phyloP scores from a whole-genome alignment of 2,113 vertebrate genomes.

The Petrocephalus microphthalmus region DNA sequence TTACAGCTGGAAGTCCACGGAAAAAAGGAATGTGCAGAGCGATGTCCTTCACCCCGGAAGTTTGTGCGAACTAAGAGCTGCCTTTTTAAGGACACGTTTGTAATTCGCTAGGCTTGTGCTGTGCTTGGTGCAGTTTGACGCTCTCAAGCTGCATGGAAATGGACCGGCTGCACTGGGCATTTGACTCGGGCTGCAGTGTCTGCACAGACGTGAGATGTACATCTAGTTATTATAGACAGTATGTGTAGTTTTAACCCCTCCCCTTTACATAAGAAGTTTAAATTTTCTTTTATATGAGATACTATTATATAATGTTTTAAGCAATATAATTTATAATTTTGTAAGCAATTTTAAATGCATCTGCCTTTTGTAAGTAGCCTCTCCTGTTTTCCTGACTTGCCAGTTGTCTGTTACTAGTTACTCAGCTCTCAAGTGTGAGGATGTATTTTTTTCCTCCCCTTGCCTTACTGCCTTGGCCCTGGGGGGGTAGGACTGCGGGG shows the following conservation, averaged over 20 bases:
- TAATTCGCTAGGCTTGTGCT: background rate
- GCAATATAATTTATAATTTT: no score
- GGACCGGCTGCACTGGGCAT: background rate
- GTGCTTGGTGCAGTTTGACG: background rate
- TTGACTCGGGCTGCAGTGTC: background rate
- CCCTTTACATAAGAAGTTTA: background rate
- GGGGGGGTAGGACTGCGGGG: background rate
- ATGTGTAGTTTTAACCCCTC: background rate
- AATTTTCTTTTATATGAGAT: background rate
- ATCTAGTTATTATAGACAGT: no score
- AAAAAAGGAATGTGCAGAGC: background rate
- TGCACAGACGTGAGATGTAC: background rate
- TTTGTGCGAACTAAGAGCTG: background rate
- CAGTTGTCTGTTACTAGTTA: background rate
- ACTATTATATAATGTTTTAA: background rate
- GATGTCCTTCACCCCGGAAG: background rate
- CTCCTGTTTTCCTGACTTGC: background rate
- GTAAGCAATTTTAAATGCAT: background rate
- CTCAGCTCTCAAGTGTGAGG: background rate
- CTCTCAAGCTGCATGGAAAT: background rate
- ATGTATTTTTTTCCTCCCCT: background rate
- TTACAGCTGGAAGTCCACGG: background rate
- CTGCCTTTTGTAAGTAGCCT: background rate
- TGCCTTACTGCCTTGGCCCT: background rate
- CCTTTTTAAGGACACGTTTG: background rate